Conservation (phyloP, 2,797 vertebrate genomes). For the Fringilla coelebs region DNA sequence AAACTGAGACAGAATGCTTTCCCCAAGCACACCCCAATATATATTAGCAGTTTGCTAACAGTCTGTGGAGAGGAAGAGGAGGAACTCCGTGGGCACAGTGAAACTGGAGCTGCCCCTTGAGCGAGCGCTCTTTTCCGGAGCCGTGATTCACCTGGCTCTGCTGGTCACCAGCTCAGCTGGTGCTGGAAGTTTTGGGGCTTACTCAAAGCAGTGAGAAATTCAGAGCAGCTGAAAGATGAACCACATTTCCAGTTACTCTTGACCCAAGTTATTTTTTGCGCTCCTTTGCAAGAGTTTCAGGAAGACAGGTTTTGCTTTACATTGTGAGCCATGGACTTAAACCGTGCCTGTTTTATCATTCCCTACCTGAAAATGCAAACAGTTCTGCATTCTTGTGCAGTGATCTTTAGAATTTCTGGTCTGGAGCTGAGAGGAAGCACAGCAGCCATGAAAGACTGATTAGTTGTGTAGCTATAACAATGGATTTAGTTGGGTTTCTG, state of each 20-base stretch:
- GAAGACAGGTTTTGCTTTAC: not conserved
- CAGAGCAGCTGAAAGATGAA: not conserved
- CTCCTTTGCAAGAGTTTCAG: not conserved
- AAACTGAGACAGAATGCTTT: not conserved
- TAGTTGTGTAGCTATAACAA: not conserved
- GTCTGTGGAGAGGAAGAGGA: not conserved
- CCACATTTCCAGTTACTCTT: not conserved
- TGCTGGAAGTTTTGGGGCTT: not conserved
- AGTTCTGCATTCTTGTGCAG: not conserved
- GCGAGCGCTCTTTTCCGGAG: not conserved
- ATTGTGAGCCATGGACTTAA: not conserved
- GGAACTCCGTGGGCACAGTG: not conserved
- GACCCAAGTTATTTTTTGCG: not conserved
- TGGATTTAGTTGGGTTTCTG: not conserved
- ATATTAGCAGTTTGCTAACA: not conserved
- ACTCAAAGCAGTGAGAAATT: constrained; percentile 5
- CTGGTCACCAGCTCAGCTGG: not conserved
- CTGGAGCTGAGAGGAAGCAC: not conserved
- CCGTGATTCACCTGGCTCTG: constrained; percentile 13
- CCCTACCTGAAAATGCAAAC: not conserved
- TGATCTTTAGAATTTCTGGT: not conserved
- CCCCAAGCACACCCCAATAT: not conserved
- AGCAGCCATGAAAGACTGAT: not conserved
- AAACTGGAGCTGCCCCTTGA: not conserved
- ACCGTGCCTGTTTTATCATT: fast-evolving